Conservation (phyloP, 2,888 invertebrate genomes). For the Taenaris catops region DNA sequence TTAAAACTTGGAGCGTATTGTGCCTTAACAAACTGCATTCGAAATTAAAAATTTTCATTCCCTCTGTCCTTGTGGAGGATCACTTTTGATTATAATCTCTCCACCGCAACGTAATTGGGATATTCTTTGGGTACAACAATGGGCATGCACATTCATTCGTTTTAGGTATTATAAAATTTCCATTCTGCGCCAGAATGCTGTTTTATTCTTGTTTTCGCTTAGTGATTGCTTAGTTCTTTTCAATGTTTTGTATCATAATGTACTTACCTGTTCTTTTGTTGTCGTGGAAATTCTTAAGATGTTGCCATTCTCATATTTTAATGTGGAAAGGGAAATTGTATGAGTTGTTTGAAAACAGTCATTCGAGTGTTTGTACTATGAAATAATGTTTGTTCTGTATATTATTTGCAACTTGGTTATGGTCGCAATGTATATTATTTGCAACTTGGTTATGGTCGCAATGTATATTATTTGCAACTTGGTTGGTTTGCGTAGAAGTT, state of each 20-base stretch:
- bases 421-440: no score
- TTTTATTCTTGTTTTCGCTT: constrained; percentile 30
- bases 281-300: constrained; percentile 18
- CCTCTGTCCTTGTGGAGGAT: constrained; percentile 46
- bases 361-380: no score
- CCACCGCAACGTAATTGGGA: constrained; percentile 74
- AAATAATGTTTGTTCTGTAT: no score
- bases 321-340: constrained; percentile 1
- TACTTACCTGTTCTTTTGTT: constrained; percentile 26
- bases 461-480: no score
- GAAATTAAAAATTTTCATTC: constrained; percentile 77
- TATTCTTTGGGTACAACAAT: constrained; percentile 71
- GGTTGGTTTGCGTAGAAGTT: no score
- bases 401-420: no score
- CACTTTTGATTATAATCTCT: constrained; percentile 72
- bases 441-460: no score
- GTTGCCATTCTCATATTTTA: constrained; percentile 16
- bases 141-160: constrained; percentile 66
- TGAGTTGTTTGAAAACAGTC: no score
- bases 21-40: constrained; percentile 78
- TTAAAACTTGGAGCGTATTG: constrained; percentile 54
- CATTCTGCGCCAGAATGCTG: constrained; percentile 37
- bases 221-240: constrained; percentile 33
- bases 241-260: constrained; percentile 26
- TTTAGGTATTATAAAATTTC: constrained; percentile 60